Conservation (phyloP, 1,140 invertebrate species). For the Scaptodrosophila lebanonensis region DNA sequence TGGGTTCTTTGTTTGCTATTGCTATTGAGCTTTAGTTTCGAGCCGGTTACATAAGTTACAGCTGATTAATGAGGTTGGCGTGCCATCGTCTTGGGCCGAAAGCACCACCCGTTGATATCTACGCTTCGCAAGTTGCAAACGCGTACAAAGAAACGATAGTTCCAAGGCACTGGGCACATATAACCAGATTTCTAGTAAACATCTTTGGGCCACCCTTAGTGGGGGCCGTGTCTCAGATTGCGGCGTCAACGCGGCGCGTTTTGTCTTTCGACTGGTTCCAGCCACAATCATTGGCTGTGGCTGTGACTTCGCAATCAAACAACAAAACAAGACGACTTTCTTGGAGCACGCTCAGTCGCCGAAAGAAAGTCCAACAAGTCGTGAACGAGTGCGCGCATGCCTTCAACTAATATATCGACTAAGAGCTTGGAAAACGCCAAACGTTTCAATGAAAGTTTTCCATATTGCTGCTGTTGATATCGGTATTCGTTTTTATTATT, state of each 20-base stretch:
- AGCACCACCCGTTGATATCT: too few species aligned
- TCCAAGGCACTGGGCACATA: slow-evolving; percentile 34
- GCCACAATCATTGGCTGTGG: slow-evolving; percentile 8
- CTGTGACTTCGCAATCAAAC: slow-evolving; percentile 29
- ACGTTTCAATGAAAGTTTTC: slow-evolving; percentile 51
- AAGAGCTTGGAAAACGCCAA: slow-evolving; percentile 14
- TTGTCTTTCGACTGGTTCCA: slow-evolving; percentile 67
- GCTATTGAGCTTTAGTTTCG: too few species aligned
- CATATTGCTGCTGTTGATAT: slow-evolving; percentile 36
- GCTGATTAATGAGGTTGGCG: too few species aligned
- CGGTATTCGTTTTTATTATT: slow-evolving; percentile 21
- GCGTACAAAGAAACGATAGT: not conserved
- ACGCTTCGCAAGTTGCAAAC: slow-evolving; percentile 21
- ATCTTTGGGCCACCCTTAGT: slow-evolving; percentile 16
- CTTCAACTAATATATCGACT: too few species aligned
- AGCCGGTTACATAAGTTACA: too few species aligned
- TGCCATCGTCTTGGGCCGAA: too few species aligned
- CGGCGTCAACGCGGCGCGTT: slow-evolving; percentile 27
- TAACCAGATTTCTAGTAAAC: slow-evolving; percentile 35
- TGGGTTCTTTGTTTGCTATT: too few species aligned
- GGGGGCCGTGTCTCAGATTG: slow-evolving; percentile 31
- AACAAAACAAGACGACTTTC: slow-evolving; percentile 75
- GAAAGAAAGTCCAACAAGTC: slow-evolving; percentile 74
- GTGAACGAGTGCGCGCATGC: slow-evolving; percentile 45
- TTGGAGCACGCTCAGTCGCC: slow-evolving; percentile 70